Conservation (phyloP, 2,113 vertebrate genomes). For the Epinephelus lanceolatus region DNA sequence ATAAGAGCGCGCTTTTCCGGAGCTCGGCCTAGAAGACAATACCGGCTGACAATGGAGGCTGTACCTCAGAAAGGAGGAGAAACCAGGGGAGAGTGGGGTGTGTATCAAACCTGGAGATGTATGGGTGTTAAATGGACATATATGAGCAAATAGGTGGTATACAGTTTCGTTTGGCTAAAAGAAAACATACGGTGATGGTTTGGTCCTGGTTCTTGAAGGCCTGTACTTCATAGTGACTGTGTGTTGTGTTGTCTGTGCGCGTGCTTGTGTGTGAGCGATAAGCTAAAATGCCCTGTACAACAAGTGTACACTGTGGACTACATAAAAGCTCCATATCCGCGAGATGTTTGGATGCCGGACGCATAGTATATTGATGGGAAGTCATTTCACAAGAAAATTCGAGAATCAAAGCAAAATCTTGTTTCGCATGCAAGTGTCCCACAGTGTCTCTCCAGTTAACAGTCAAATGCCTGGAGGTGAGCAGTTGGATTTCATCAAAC, state of each 20-base stretch:
- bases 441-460: neutral
- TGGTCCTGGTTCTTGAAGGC: neutral
- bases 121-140: neutral
- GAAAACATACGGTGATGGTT: neutral
- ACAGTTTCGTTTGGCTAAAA: neutral
- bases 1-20: slow-evolving; percentile 88
- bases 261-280: neutral
- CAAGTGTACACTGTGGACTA: too few relatives aligned
- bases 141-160: neutral
- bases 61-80: slow-evolving; percentile 85
- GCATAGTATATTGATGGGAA: neutral
- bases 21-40: slow-evolving; percentile 87
- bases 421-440: neutral
- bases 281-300: neutral
- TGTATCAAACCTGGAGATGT: slow-evolving; percentile 8
- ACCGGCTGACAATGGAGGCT: slow-evolving; percentile 87
- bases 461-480: too few relatives aligned
- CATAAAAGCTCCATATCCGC: neutral
- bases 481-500: too few relatives aligned
- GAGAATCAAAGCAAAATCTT: neutral
- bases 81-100: slow-evolving; percentile 22
- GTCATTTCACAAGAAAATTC: neutral
- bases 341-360: neutral
- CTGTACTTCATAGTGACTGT: neutral
- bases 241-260: neutral